A percentile compares a stretch with the other conserved stretches of the same genome.
phyloP scores from a whole-genome alignment of 1,140 invertebrate species.

The Drosophila bocki region DNA sequence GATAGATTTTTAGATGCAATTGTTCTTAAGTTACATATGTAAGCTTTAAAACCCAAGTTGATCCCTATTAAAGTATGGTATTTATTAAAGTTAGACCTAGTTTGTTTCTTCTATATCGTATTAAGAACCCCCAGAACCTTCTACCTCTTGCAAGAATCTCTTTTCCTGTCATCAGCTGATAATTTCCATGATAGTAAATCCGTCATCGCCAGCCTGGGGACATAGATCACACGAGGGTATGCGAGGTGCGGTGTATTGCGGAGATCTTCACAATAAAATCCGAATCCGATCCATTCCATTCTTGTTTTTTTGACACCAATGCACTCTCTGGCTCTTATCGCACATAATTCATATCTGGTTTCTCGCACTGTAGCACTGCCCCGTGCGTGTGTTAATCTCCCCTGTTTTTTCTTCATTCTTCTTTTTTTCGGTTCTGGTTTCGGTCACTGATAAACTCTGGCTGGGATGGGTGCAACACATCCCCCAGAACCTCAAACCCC shows the following conservation, averaged over 20 bases:
- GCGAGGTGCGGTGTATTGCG: slow-evolving; percentile 17
- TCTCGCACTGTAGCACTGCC: slow-evolving; percentile 54
- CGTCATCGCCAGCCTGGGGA: background rate
- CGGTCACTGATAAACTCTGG: slow-evolving; percentile 58
- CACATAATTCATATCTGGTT: slow-evolving; percentile 81
- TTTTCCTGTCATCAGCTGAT: background rate
- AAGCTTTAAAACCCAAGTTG: background rate
- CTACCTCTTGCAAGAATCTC: background rate
- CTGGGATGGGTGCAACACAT: slow-evolving; percentile 14
- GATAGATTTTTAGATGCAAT: background rate
- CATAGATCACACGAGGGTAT: slow-evolving; percentile 31
- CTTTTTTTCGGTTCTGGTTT: slow-evolving; percentile 22
- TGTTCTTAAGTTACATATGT: background rate
- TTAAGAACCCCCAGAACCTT: too few relatives aligned
- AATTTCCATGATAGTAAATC: slow-evolving; percentile 5
- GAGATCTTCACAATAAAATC: background rate
- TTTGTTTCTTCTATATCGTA: rapidly evolving
- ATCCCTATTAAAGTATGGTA: background rate
- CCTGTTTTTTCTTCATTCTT: slow-evolving; percentile 26
- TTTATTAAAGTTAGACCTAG: too few relatives aligned
- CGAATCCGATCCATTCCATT: slow-evolving; percentile 30
- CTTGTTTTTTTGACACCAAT: slow-evolving; percentile 76
- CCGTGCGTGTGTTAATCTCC: slow-evolving; percentile 68
- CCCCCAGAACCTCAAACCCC: background rate
- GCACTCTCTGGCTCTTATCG: slow-evolving; percentile 75